These are phyloP conservation scores for Brachirus orientalis DNA, from an alignment of 2,113 vertebrate genomes.

Conservation along the genomic window DNA sequence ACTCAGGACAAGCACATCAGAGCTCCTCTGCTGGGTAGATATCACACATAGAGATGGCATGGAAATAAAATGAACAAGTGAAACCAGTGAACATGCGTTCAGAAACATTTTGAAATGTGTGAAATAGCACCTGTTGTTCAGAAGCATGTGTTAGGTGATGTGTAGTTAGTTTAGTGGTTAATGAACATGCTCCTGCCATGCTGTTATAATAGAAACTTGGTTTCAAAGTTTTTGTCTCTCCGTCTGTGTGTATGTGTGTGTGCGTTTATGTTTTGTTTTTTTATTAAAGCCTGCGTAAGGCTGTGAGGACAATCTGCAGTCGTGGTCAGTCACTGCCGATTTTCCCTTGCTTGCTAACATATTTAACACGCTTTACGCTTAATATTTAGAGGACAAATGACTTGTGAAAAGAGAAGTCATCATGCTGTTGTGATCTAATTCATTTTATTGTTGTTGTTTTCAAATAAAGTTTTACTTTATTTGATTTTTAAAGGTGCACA, in stretches of 20 bases:
- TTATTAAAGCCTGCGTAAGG: constrained; percentile 91
- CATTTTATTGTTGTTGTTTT: background rate
- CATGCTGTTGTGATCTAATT: background rate
- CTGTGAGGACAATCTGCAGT: constrained; percentile 90
- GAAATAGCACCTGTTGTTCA: background rate
- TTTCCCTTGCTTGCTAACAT: constrained; percentile 84
- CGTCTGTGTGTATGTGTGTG: constrained; percentile 69
- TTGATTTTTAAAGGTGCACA: constrained; percentile 29
- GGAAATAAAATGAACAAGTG: background rate
- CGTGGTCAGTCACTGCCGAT: constrained; percentile 92
- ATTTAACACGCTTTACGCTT: constrained; percentile 59
- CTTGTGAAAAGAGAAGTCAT: too few relatives aligned
- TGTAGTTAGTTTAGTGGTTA: constrained; percentile 16
- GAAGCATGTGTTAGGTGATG: background rate
- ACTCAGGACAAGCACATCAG: background rate
- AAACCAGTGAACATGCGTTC: too few relatives aligned
- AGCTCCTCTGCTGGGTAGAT: background rate
- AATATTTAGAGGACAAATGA: background rate
- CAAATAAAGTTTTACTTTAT: background rate
- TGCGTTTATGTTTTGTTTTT: constrained; percentile 7
- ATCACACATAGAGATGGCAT: background rate
- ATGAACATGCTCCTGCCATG: constrained; percentile 41
- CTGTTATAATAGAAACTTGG: constrained; percentile 42
- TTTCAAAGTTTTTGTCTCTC: constrained; percentile 68
- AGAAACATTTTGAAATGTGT: too few relatives aligned